These are phyloP conservation scores for Perca fluviatilis DNA, from an alignment of 2,113 vertebrate species.

Conservation along the genomic window DNA sequence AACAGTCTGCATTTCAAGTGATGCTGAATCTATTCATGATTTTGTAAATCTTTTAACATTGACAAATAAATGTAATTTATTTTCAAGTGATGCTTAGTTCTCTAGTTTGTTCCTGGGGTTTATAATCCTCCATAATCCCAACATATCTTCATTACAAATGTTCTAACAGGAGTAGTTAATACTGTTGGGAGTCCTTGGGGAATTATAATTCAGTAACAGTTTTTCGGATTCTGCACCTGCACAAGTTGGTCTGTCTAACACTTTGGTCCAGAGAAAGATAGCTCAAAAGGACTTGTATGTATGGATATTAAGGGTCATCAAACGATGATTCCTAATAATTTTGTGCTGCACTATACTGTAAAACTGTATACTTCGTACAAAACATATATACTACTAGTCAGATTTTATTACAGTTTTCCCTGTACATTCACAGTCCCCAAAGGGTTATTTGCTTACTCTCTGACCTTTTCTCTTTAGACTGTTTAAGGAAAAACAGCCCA, in stretches of 20 bases:
- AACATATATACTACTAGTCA: background rate
- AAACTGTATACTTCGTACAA: background rate
- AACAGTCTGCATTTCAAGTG: background rate
- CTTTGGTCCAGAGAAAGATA: background rate
- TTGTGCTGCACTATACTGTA: background rate
- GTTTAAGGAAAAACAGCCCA: no score
- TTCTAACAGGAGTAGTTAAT: background rate
- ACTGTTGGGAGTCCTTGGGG: background rate
- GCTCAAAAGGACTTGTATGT: background rate
- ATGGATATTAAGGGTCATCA: background rate
- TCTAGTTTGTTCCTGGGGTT: background rate
- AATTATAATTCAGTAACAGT: background rate
- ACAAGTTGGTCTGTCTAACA: background rate
- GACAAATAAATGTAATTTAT: conserved; percentile 8
- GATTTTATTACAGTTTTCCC: background rate
- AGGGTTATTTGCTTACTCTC: background rate
- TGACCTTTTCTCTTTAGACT: background rate
- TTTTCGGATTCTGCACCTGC: background rate
- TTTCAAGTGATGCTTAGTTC: background rate
- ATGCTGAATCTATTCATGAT: background rate
- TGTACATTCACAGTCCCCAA: background rate
- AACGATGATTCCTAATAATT: background rate
- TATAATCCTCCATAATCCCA: background rate
- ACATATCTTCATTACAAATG: background rate
- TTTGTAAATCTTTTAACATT: background rate